These are phyloP conservation scores for Notodonta ziczac DNA, from an alignment of 2,888 invertebrate species.

Conservation along the genomic window DNA sequence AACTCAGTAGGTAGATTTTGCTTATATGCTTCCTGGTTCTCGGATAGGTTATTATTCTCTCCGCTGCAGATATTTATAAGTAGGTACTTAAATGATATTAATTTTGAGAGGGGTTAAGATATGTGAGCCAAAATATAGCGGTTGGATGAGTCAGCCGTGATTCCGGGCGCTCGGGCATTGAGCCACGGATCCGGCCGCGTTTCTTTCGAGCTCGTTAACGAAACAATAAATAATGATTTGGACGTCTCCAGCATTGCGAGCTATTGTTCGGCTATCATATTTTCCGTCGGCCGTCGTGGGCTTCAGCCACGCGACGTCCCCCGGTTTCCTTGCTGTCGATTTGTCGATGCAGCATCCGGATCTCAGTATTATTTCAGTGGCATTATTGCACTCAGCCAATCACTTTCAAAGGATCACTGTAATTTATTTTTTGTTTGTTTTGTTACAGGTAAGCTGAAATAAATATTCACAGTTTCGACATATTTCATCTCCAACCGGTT, in stretches of 20 bases:
- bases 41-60: too few species aligned
- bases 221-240: slow-evolving; percentile 81
- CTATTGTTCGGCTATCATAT: slow-evolving; percentile 71
- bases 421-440: slow-evolving; percentile 19
- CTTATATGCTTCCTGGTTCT: too few species aligned
- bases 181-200: slow-evolving; percentile 59
- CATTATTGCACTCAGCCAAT: slow-evolving; percentile 15
- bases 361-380: slow-evolving; percentile 27
- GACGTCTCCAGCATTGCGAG: slow-evolving; percentile 64
- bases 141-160: slow-evolving; percentile 51
- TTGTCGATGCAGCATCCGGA: slow-evolving; percentile 53
- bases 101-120: slow-evolving; percentile 37
- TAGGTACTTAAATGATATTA: too few species aligned
- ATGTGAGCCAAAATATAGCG: slow-evolving; percentile 48
- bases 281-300: slow-evolving; percentile 55
- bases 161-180: slow-evolving; percentile 50
- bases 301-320: slow-evolving; percentile 51
- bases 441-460: slow-evolving; percentile 40
- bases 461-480: background rate
- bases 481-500: background rate
- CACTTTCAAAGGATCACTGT: background rate
- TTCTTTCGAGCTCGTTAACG: slow-evolving; percentile 76
- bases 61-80: too few species aligned
- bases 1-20: too few species aligned
- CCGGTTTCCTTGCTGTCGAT: slow-evolving; percentile 53